Base-by-base conservation (phyloP, 2,113 vertebrate genomes). In the Capreolus pygargus region DNA sequence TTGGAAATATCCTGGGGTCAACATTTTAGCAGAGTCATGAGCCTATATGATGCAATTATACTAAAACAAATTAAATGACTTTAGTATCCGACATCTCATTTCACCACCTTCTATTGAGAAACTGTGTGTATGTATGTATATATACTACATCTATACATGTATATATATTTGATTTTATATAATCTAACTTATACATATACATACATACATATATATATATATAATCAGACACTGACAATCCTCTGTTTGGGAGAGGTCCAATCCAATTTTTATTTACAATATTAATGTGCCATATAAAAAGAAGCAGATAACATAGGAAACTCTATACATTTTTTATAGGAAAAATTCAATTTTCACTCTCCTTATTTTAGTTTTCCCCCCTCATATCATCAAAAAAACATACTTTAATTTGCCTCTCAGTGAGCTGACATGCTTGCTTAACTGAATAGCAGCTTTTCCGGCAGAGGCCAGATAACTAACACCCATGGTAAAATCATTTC, bases 311-410 rank as follows among this genome's bases (percentile, higher is more conserved):
- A 91, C 61, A 50, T 28, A 74, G 79, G 39, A 50, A 97, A 79
- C 11, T 33, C n/a, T 79, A 87, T 43, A 84, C 11, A 86, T 64
- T 43, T 96, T 96, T 97, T 87, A 96, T n/a, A 96, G 86, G 50
- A 89, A 95, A 97, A 95, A 89, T 93, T 84, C 83, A 91, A 96
- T 95, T 97, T 97, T 95, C 84, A 54, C 78, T 95, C 57, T 76
- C 76, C 54, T 87, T 91, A 97, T 94, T 97, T 96, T 96, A 92
- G 79, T 79, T 87, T 60, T 60, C 61, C 54, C 86, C 33, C 52
- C 58, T n/a, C 57, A 85, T 95, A 96, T 78, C 96, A 97, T 97
- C 89, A 96, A 90, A 96, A 97, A 97, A 82, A 58, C 85, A 93
- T 55, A 94, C 89, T 97, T 93, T 96, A 96, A 96, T 95, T 96